Evolutionary conservation across 30 jellyfish, hydroid and myxozoan species (phyloP).

Genomic region (Sanderia malayensis): DNA sequence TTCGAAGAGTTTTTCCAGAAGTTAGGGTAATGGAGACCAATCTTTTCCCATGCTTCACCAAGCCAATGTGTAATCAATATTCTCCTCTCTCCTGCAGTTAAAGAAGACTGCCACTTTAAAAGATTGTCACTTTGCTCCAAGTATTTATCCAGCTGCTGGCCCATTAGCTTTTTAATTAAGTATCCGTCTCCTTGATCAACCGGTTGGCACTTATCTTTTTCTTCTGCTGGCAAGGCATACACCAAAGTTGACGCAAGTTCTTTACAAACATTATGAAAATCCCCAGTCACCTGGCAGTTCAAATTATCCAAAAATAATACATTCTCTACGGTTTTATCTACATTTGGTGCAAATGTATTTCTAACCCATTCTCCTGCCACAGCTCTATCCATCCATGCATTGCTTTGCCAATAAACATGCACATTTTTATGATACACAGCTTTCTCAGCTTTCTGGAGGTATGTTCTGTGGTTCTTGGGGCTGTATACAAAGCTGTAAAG

Average conservation of each 20-base stretch:
- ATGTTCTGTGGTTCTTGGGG: constrained; percentile 26
- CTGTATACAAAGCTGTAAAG: constrained; percentile 23
- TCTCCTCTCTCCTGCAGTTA: constrained; percentile 45
- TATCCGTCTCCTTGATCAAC: constrained; percentile 55
- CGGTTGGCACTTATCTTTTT: too few relatives aligned
- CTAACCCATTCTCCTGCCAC: constrained; percentile 31
- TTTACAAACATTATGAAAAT: constrained; percentile 24
- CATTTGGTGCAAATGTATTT: constrained; percentile 38
- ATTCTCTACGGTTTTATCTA: constrained; percentile 30
- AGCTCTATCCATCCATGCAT: constrained; percentile 38
- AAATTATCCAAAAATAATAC: constrained; percentile 47
- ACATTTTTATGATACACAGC: constrained; percentile 22
- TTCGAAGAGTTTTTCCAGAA: constrained; percentile 18
- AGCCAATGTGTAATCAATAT: constrained; percentile 22
- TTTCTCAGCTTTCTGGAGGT: constrained; percentile 25
- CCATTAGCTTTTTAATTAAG: constrained; percentile 28
- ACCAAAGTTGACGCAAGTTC: constrained; percentile 39
- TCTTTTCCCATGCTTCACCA: constrained; percentile 29
- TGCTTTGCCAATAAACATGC: constrained; percentile 25
- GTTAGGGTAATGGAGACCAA: constrained; percentile 7
- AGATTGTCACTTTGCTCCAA: constrained; percentile 11
- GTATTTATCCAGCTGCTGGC: constrained; percentile 17
- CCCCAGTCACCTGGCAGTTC: constrained; percentile 47
- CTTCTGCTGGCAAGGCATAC: constrained; percentile 37
- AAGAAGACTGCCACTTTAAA: constrained; percentile 46